phyloP scores from a whole-genome alignment of 2,888 invertebrate genomes.

The Aethes cnicana region DNA sequence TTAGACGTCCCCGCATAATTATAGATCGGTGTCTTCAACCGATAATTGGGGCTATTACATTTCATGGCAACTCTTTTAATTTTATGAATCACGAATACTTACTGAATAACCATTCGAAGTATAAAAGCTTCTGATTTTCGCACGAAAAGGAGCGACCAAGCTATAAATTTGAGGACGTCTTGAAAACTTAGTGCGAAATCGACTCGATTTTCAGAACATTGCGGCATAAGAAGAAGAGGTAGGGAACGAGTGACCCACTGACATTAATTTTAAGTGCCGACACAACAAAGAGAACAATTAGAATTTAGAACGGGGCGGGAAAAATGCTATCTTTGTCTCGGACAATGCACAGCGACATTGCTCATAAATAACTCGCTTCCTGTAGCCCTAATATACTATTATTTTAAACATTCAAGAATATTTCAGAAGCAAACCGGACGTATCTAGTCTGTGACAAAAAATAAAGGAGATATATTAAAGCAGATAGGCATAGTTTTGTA shows the following conservation, averaged over 20 bases:
- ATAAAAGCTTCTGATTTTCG: slow-evolving; percentile 43
- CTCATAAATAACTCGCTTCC: slow-evolving; percentile 61
- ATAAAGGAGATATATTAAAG: no score
- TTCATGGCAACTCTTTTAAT: no score
- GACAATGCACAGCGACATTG: slow-evolving; percentile 42
- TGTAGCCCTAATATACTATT: no score
- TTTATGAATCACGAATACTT: slow-evolving; percentile 22
- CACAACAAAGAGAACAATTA: slow-evolving; percentile 51
- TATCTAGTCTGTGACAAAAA: no score
- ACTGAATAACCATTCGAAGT: slow-evolving; percentile 17
- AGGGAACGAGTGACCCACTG: slow-evolving; percentile 41
- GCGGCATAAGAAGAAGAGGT: slow-evolving; percentile 32
- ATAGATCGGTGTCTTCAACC: slow-evolving; percentile 75
- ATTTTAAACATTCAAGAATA: no score
- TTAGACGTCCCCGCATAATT: slow-evolving; percentile 62
- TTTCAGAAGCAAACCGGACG: no score
- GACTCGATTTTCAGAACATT: slow-evolving; percentile 34
- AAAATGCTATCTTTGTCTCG: slow-evolving; percentile 40
- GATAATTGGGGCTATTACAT: slow-evolving; percentile 70
- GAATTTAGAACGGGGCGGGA: slow-evolving; percentile 44
- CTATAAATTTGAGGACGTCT: slow-evolving; percentile 63
- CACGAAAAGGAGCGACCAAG: slow-evolving; percentile 44
- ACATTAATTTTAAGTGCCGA: slow-evolving; percentile 47
- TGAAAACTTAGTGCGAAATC: slow-evolving; percentile 43
- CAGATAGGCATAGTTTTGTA: no score